Evolutionary conservation across 2,797 vertebrate species (phyloP).

Genomic region (Manis javanica): DNA sequence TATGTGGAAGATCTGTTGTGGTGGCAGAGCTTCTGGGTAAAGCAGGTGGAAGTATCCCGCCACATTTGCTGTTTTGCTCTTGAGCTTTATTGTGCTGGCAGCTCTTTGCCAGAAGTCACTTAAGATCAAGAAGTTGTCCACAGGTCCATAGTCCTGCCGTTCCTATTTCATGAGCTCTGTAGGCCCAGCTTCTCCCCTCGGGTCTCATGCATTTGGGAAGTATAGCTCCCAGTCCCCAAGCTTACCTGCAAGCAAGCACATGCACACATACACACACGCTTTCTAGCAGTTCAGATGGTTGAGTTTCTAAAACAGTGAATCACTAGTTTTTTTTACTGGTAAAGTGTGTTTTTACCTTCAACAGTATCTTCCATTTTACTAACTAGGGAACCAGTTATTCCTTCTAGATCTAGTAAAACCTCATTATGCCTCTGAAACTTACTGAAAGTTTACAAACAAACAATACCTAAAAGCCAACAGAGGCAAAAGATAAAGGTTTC

Average conservation of each 20-base stretch:
- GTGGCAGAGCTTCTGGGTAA: background rate
- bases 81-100: background rate
- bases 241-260: background rate
- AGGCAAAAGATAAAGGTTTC: conserved; percentile 32
- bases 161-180: background rate
- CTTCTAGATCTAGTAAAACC: background rate
- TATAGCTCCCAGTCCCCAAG: background rate
- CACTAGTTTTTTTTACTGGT: background rate
- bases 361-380: background rate
- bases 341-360: background rate
- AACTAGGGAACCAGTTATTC: background rate
- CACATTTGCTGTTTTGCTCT: background rate
- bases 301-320: background rate
- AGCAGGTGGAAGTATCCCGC: background rate
- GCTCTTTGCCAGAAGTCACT: background rate
- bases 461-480: background rate
- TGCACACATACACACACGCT: background rate
- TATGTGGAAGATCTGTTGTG: background rate
- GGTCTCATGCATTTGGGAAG: background rate
- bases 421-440: background rate
- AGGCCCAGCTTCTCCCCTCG: background rate
- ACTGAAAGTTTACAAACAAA: background rate
- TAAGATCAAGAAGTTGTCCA: background rate
- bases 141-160: background rate
- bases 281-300: background rate